These are phyloP conservation scores for Apolygus lucorum DNA, from an alignment of 1,140 invertebrate genomes.

Conservation along the genomic window DNA sequence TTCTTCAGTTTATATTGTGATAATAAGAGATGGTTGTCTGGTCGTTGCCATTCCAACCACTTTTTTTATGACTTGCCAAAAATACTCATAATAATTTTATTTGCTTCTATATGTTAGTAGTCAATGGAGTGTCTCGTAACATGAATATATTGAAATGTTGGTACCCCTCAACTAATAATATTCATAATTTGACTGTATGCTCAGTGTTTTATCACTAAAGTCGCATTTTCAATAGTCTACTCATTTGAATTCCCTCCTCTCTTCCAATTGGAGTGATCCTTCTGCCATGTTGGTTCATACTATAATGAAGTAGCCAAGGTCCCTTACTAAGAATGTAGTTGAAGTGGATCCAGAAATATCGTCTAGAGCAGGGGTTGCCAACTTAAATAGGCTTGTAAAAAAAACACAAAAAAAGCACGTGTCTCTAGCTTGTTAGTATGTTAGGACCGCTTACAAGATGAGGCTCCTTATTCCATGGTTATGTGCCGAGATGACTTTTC, in stretches of 20 bases:
- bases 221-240: constrained; percentile 5
- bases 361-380: no score
- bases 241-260: neutral
- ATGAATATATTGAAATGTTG: constrained; percentile 5
- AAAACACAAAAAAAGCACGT: no score
- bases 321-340: no score
- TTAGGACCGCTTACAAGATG: no score
- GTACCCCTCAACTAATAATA: constrained; percentile 16
- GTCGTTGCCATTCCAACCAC: constrained; percentile 4
- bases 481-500: no score
- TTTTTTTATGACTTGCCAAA: constrained; percentile 13
- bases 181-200: constrained; percentile 14
- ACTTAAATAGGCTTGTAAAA: no score
- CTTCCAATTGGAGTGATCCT: no score
- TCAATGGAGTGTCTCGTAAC: constrained; percentile 11
- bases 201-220: constrained; percentile 16
- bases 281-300: no score
- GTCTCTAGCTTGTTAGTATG: no score
- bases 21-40: constrained; percentile 16
- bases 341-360: no score
- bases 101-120: constrained; percentile 12
- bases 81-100: constrained; percentile 7
- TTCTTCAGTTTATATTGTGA: constrained; percentile 15
- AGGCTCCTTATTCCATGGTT: no score
- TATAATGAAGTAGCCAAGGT: no score